Conservation (phyloP, 2,797 vertebrate species). For the Eulemur rubriventer region DNA sequence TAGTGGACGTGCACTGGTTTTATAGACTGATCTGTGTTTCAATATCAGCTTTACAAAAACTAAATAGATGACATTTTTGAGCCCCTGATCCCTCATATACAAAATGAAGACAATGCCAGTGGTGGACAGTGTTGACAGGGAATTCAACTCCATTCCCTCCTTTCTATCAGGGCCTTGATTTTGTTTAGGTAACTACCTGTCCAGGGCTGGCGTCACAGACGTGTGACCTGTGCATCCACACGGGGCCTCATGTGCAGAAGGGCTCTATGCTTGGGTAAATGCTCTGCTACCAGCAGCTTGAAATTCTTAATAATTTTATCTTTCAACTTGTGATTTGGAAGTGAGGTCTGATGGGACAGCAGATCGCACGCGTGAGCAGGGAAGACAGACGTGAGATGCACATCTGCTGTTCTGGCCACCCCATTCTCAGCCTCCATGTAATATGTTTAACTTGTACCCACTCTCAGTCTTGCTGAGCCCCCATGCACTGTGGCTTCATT, state of each 20-base stretch:
- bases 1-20: background rate
- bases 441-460: background rate
- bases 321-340: background rate
- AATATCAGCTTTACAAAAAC: background rate
- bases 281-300: background rate
- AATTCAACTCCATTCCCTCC: background rate
- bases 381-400: too few relatives aligned
- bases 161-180: background rate
- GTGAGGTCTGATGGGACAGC: background rate
- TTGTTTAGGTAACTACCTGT: background rate
- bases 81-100: background rate
- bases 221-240: too few relatives aligned
- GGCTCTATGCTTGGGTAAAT: background rate
- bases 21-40: background rate
- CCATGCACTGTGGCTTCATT: background rate
- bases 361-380: background rate
- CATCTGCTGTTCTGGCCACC: too few relatives aligned
- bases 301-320: background rate
- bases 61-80: background rate
- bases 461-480: background rate
- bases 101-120: background rate
- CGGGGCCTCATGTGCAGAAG: background rate
- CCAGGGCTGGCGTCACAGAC: background rate
- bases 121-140: background rate
- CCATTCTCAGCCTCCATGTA: background rate